Evolutionary conservation across 2,888 invertebrate species (phyloP), one percentile per base, ranked within the genome.

Genomic region (Xestia xanthographa): DNA sequence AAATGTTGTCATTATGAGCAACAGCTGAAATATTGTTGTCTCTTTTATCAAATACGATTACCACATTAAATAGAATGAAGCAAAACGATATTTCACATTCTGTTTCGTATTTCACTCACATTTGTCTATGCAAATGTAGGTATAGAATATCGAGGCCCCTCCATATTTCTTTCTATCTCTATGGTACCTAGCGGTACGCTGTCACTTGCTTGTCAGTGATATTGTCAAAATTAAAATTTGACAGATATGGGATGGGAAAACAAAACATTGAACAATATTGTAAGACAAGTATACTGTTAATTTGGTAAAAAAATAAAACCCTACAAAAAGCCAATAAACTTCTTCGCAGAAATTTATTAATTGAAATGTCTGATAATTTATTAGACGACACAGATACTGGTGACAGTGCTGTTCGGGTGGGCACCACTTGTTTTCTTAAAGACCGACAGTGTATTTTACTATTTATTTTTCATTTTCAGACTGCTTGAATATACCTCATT

Each of bases 401-500:
- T 17, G 88, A 88, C 76, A 77, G 66, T 38, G 66, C 73, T 22
- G 79, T 83, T 68, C 85, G 88, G 56, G 88, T 88, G 66, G 75
- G 88, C 86, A 66, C 34, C 38, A 70, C 11, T 62, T 73, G 34
- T 53, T 75, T 69, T 77, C 20, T 58, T 69, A 56, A 29, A 34
- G 34, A 26, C 12, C n/a, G n/a, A 68, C 17, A 68, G 8, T 66
- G n/a, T 56, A 17, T n/a, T 38, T 72, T 20, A 5, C 5, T 22
- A 1, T 58, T 58, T 58, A 58, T 17, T 17, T 58, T 17, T 17
- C 5, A 34, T 34, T 5, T 34, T 34, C 34, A 34, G 34, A 34
- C 34, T 34, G 34, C 34, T 34, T 5, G 34, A 34, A 34, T 34
- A 34, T 41, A 20, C 22, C 8, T 45, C 5, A 29, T 67, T 41